A percentile compares a stretch with the other conserved stretches of the same genome.
Evolutionary conservation across 2,888 invertebrate genomes (phyloP).

Genomic region (Oscheius sp.): DNA sequence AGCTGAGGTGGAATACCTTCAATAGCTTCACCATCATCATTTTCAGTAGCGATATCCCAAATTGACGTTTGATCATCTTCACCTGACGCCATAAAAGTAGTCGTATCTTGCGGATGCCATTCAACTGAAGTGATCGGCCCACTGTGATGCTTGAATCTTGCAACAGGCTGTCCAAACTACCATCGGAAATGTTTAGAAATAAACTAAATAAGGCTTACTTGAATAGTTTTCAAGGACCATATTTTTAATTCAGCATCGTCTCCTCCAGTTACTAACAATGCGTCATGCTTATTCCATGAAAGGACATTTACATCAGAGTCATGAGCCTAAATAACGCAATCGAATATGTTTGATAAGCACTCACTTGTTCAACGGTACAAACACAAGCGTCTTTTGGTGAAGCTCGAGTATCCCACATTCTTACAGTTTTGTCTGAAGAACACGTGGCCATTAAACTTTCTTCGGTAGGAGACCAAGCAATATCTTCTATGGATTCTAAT

Average conservation of each 20-base stretch:
- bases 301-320: slow-evolving; percentile 94
- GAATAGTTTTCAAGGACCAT: slow-evolving; percentile 93
- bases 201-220: slow-evolving; percentile 73
- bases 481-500: slow-evolving; percentile 88
- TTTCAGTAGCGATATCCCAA: slow-evolving; percentile 94
- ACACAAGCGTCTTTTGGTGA: slow-evolving; percentile 89
- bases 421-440: slow-evolving; percentile 79
- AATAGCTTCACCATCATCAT: slow-evolving; percentile 48
- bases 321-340: slow-evolving; percentile 80
- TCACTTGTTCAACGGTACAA: slow-evolving; percentile 80
- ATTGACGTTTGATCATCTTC: slow-evolving; percentile 94
- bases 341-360: too few species aligned
- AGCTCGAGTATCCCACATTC: slow-evolving; percentile 94
- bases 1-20: slow-evolving; percentile 90
- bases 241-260: slow-evolving; percentile 94
- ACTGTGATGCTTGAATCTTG: slow-evolving; percentile 93
- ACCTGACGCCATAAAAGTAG: slow-evolving; percentile 91
- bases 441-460: slow-evolving; percentile 80
- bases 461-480: slow-evolving; percentile 99
- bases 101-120: slow-evolving; percentile 92
- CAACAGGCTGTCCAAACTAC: slow-evolving; percentile 82
- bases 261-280: slow-evolving; percentile 88
- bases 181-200: slow-evolving; percentile 39
- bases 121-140: slow-evolving; percentile 93
- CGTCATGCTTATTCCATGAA: slow-evolving; percentile 86